Conservation (phyloP, 2,888 invertebrate species). For the Acanthosoma haemorrhoidale region DNA sequence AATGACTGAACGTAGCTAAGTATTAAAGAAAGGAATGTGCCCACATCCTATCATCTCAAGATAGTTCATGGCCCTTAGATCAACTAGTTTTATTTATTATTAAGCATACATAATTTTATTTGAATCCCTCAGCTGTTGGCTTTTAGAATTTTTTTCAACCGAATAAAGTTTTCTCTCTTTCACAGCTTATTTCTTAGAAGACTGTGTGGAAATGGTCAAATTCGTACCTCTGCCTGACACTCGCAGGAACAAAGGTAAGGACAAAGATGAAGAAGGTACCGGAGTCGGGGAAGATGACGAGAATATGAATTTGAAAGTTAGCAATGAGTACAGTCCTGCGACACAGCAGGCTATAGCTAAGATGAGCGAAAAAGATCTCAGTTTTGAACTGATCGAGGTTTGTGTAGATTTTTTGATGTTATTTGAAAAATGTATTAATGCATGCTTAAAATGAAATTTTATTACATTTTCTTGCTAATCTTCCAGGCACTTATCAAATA, state of each 20-base stretch:
- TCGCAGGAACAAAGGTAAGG: conserved; percentile 61
- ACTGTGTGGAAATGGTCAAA: conserved; percentile 78
- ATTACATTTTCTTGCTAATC: conserved; percentile 22
- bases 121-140: no score
- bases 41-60: no score
- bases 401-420: background rate
- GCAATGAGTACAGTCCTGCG: conserved; percentile 45
- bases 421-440: background rate
- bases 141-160: no score
- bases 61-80: no score
- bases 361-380: conserved; percentile 84
- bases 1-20: no score
- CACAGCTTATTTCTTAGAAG: conserved; percentile 89
- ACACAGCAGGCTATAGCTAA: conserved; percentile 67
- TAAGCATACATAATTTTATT: no score
- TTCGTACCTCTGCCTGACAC: conserved; percentile 73
- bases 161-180: no score
- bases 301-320: conserved; percentile 64
- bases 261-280: conserved; percentile 52
- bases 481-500: conserved; percentile 58
- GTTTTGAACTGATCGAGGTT: conserved; percentile 83
- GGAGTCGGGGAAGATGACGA: conserved; percentile 58
- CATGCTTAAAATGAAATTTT: background rate
- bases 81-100: no score
- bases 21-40: no score